A percentile compares a stretch with the other conserved stretches of the same genome.
Evolutionary conservation across 2,797 vertebrate genomes (phyloP).

Genomic region (Danio aesculapii): DNA sequence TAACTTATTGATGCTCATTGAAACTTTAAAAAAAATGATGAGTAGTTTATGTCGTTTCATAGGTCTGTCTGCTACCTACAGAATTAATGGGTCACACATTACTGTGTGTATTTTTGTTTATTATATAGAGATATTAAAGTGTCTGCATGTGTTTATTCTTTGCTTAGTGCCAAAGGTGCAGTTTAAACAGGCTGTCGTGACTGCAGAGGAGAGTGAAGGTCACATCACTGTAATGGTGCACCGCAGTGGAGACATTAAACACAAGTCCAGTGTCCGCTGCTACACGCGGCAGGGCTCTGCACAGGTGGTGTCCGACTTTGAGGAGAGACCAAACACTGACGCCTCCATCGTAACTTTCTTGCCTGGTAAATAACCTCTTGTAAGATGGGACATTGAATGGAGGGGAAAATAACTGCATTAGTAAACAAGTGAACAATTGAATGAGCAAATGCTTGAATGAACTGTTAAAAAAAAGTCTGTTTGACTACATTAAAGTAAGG

Average conservation of each 20-base stretch:
- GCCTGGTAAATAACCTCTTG: slow-evolving; percentile 79
- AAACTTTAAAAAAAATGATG: too few species aligned
- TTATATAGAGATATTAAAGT: neutral
- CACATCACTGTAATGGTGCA: slow-evolving; percentile 78
- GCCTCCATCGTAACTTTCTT: slow-evolving; percentile 86
- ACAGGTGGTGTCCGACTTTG: slow-evolving; percentile 90
- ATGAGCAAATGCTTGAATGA: neutral
- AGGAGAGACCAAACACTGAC: slow-evolving; percentile 93
- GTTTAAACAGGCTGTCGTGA: slow-evolving; percentile 84
- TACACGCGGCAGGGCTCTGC: slow-evolving; percentile 93
- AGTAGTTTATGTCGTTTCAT: neutral
- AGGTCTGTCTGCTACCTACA: neutral
- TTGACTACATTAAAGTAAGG: too few species aligned
- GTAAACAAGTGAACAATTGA: neutral
- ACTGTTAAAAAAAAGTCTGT: neutral
- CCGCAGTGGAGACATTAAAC: slow-evolving; percentile 86
- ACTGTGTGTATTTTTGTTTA: neutral
- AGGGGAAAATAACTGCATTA: neutral
- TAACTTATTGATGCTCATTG: too few species aligned
- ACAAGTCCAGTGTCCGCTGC: slow-evolving; percentile 88
- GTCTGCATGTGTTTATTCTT: slow-evolving; percentile 7
- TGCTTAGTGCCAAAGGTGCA: slow-evolving; percentile 90
- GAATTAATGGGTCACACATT: neutral
- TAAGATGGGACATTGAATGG: neutral
- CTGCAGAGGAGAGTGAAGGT: slow-evolving; percentile 85